These are phyloP conservation scores for Oscheius sp. DNA, from an alignment of 2,888 invertebrate genomes.

Conservation along the genomic window DNA sequence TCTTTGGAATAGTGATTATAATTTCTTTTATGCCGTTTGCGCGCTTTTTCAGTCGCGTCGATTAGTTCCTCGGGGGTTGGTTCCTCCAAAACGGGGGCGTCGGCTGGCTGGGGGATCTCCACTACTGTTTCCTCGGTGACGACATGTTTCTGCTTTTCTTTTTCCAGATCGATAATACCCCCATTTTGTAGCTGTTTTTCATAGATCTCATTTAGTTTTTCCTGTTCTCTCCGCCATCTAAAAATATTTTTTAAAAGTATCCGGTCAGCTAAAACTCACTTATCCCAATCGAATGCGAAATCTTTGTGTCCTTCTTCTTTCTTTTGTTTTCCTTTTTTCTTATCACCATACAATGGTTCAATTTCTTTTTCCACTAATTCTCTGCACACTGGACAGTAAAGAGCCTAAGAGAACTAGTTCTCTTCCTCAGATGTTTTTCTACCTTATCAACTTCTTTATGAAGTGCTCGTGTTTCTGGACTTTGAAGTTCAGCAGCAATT, in stretches of 20 bases:
- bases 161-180: constrained; percentile 47
- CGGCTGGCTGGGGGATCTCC: neutral
- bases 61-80: neutral
- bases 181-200: constrained; percentile 40
- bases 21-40: neutral
- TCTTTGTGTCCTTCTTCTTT: neutral
- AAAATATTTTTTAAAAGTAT: neutral
- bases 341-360: constrained; percentile 30
- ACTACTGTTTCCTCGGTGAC: constrained; percentile 41
- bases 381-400: constrained; percentile 44
- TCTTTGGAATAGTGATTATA: neutral
- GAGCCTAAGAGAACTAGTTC: constrained; percentile 31
- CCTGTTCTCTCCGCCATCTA: constrained; percentile 35
- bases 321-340: neutral
- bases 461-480: constrained; percentile 6
- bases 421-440: neutral
- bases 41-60: neutral
- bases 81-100: neutral
- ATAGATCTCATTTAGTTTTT: constrained; percentile 34
- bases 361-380: constrained; percentile 37
- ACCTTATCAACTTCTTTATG: neutral
- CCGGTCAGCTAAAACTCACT: neutral
- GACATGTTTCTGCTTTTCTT: constrained; percentile 41
- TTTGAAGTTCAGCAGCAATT: neutral
- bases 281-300: constrained; percentile 40